Percentiles rank a stretch among this genome's conserved stretches.
Conservation (phyloP, 2,888 invertebrate species). For the Masnerella sp. region DNA sequence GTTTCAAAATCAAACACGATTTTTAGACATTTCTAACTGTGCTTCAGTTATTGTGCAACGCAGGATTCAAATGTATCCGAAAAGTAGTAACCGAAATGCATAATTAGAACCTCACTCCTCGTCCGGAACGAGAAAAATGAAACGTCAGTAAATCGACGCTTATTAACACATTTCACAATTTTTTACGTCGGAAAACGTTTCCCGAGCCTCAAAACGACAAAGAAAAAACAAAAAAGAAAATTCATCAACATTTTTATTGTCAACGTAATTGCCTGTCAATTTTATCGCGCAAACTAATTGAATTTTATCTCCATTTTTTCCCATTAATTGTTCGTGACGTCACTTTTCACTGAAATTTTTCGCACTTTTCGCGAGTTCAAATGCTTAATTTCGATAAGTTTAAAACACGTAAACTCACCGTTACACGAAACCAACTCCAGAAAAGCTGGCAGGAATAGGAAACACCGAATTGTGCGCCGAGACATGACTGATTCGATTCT, state of each 20-base stretch:
- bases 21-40: slow-evolving; percentile 45
- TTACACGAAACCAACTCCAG: slow-evolving; percentile 54
- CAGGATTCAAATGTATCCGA: slow-evolving; percentile 31
- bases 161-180: too few relatives aligned
- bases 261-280: too few relatives aligned
- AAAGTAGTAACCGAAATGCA: slow-evolving; percentile 23
- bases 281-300: too few relatives aligned
- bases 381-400: too few relatives aligned
- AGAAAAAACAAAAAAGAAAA: too few relatives aligned
- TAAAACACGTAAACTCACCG: too few relatives aligned
- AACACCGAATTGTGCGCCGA: slow-evolving; percentile 60
- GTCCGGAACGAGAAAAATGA: not conserved
- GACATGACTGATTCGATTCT: slow-evolving; percentile 70
- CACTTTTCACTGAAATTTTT: slow-evolving; percentile 32
- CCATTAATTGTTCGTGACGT: slow-evolving; percentile 8
- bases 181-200: too few relatives aligned
- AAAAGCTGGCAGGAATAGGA: slow-evolving; percentile 43
- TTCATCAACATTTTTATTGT: too few relatives aligned
- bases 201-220: too few relatives aligned
- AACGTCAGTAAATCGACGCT: too few relatives aligned
- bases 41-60: slow-evolving; percentile 14
- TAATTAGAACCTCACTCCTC: slow-evolving; percentile 10
- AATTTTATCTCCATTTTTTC: too few relatives aligned
- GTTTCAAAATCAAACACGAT: slow-evolving; percentile 38
- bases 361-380: slow-evolving; percentile 7